Base-by-base conservation (phyloP, 2,888 invertebrate species). In the Atethmia centrago region DNA sequence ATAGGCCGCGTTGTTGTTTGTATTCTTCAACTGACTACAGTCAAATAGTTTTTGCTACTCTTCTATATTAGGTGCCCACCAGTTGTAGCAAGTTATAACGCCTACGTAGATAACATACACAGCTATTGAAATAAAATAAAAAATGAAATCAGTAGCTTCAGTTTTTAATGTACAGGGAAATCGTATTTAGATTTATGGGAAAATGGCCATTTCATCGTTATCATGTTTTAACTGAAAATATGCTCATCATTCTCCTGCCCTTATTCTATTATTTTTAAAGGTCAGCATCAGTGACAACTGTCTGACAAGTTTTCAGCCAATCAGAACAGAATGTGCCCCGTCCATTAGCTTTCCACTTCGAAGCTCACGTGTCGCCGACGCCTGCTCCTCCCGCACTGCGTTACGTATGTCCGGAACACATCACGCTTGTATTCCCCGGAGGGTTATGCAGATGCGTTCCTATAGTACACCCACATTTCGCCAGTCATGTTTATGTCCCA, bases 11-110 rank as follows among this genome's bases (percentile, higher is more conserved):
- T 36, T 3, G 40, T 40, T 40, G n/a, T 40, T 40, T 25, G 31
- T 21, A 36, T 25, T 51, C 21, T 0, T 47, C 4, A n/a, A 31
- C 40, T 53, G 25, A 28, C 53, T 19, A 47, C 47, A 19, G n/a
- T 62, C n/a, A 47, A 8, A 14, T 40, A 56, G 62, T 62, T 74
- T 42, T 74, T 56, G 55, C n/a, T 31, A 49, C 28, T 62, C 40
- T 55, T 45, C 3, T 74, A 28, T 19, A 10, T 49, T 21, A 31
- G 14, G 1, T 61, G 45, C 4, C 21, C 40, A 70, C 28, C 21
- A 61, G 25, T 9, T 28, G 19, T 47, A 21, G n/a, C 19, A 25
- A 61, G 25, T 14, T 25, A 19, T 47, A 21, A 31, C 14, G 31
- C 55, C 55, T 47, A 74, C 10, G 16, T 63, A 74, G 40, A 62